Conservation (phyloP, 2,113 vertebrate genomes). For the Corythoichthys intestinalis region DNA sequence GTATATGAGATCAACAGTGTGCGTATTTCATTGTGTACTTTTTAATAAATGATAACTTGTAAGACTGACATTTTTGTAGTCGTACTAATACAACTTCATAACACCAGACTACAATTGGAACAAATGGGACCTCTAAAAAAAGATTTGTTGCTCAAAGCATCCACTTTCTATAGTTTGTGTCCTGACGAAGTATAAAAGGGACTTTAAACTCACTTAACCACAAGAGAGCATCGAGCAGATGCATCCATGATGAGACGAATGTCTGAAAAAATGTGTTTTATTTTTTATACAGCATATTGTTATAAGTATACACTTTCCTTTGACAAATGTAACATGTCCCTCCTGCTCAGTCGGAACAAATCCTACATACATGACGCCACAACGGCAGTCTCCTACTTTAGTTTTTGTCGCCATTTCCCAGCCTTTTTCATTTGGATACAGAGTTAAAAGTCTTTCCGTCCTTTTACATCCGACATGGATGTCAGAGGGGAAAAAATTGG, state of each 20-base stretch:
- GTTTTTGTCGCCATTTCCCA: neutral
- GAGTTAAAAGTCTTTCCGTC: neutral
- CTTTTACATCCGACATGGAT: neutral
- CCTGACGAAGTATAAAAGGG: neutral
- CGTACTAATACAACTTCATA: no score
- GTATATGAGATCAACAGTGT: neutral
- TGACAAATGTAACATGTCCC: constrained; percentile 63
- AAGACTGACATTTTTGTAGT: no score
- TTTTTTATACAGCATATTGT: constrained; percentile 73
- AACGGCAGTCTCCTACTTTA: constrained; percentile 37
- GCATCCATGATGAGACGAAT: constrained; percentile 37
- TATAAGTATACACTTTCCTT: constrained; percentile 72
- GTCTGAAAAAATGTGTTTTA: constrained; percentile 73
- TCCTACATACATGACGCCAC: constrained; percentile 45
- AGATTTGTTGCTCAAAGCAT: neutral
- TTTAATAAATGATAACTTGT: neutral
- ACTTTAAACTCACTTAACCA: neutral
- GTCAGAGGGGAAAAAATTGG: neutral
- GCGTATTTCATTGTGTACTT: neutral
- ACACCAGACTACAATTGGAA: no score
- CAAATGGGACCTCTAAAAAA: no score
- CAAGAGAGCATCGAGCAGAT: neutral
- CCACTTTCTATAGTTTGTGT: neutral
- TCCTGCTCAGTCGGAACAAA: constrained; percentile 58
- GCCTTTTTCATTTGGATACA: constrained; percentile 8